phyloP scores from a whole-genome alignment of 2,888 invertebrate genomes.

The Dascillus cervinus region DNA sequence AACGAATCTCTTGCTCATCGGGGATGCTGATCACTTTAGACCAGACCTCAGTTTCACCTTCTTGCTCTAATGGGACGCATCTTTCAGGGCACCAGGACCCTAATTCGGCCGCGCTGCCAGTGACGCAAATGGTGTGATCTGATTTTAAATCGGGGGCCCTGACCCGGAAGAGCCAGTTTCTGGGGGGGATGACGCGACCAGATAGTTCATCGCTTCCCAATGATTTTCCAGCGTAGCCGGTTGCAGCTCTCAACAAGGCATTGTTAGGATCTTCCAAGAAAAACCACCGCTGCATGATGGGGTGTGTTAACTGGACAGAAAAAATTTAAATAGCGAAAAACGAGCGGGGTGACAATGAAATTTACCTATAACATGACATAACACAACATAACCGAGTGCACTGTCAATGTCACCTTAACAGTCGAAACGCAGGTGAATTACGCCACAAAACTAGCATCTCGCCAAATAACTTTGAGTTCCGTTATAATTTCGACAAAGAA shows the following conservation, averaged over 20 bases:
- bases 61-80: slow-evolving; percentile 49
- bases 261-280: slow-evolving; percentile 50
- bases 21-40: slow-evolving; percentile 57
- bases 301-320: neutral
- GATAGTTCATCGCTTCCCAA: slow-evolving; percentile 3
- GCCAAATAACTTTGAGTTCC: no score
- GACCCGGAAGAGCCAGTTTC: slow-evolving; percentile 49
- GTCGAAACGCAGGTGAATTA: no score
- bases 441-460: no score
- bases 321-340: no score
- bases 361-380: neutral
- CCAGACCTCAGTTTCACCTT: slow-evolving; percentile 53
- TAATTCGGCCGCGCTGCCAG: slow-evolving; percentile 59
- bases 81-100: slow-evolving; percentile 64
- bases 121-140: slow-evolving; percentile 61
- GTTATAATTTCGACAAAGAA: no score
- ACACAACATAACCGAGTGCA: neutral
- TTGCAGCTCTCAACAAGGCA: slow-evolving; percentile 21
- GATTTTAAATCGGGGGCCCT: slow-evolving; percentile 45
- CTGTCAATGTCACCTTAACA: no score
- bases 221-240: neutral
- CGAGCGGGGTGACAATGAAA: no score
- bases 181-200: slow-evolving; percentile 19
- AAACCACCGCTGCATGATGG: slow-evolving; percentile 58
- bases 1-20: slow-evolving; percentile 57